Percentiles rank a stretch among this genome's conserved stretches.
These are phyloP conservation scores for Bombus sylvicola DNA, from an alignment of 1,140 invertebrate species.

Conservation along the genomic window DNA sequence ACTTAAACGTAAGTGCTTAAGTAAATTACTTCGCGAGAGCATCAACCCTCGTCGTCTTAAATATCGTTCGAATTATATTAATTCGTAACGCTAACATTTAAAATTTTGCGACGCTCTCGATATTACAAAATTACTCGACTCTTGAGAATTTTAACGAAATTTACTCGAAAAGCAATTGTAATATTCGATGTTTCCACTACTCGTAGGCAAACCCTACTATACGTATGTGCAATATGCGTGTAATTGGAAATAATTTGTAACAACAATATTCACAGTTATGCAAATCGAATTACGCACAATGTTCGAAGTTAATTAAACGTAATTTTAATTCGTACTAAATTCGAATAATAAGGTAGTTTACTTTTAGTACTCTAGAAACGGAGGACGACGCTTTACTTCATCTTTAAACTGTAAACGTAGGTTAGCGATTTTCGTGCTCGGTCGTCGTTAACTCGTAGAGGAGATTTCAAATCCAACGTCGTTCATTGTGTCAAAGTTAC, in stretches of 20 bases:
- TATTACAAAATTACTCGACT: constrained; percentile 27
- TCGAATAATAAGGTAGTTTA: not conserved
- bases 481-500: not conserved
- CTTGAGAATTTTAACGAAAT: no score
- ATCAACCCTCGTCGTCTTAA: constrained; percentile 25
- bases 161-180: no score
- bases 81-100: constrained; percentile 23
- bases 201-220: no score
- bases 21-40: constrained; percentile 53
- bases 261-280: no score
- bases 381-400: not conserved
- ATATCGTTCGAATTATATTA: constrained; percentile 58
- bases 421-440: not conserved
- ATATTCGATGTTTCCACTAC: no score
- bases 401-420: not conserved
- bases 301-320: not conserved
- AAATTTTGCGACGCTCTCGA: constrained; percentile 23
- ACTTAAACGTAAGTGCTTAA: constrained; percentile 67
- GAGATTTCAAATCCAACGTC: not conserved
- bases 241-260: no score
- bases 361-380: not conserved
- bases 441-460: not conserved
- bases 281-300: no score
- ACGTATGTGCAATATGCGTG: no score
- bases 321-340: not conserved